Percentiles rank a stretch among this genome's conserved stretches.
These are phyloP conservation scores for Apis florea DNA, from an alignment of 1,140 invertebrate genomes.

Conservation along the genomic window DNA sequence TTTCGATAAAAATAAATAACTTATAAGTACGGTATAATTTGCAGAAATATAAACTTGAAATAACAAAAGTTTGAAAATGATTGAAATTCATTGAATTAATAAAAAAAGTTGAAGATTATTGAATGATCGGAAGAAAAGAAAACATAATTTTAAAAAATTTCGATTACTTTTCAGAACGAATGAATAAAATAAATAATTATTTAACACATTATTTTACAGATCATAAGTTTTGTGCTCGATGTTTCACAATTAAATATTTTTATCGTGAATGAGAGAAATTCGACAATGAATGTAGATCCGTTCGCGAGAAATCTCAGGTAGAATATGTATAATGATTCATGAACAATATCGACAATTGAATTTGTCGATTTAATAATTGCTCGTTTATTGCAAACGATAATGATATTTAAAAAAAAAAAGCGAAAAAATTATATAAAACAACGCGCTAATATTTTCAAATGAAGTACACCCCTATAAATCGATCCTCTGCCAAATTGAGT, in stretches of 20 bases:
- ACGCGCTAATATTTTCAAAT: constrained; percentile 12
- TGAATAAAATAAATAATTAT: neutral
- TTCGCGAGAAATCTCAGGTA: constrained; percentile 38
- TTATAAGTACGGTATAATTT: neutral
- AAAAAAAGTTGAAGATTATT: neutral
- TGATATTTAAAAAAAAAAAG: neutral
- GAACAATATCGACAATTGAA: neutral
- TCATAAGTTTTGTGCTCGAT: constrained; percentile 3
- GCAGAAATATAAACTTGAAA: constrained; percentile 19
- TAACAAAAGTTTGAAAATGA: neutral
- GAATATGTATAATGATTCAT: constrained; percentile 3
- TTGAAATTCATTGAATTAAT: neutral
- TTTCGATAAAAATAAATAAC: neutral
- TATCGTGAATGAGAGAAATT: constrained; percentile 10
- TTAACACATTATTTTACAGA: neutral
- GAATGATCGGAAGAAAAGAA: neutral
- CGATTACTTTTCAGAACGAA: neutral
- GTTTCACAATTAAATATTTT: constrained; percentile 23
- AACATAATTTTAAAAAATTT: neutral
- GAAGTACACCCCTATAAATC: neutral
- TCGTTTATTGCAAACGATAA: constrained; percentile 8
- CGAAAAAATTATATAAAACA: neutral
- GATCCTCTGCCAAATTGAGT: neutral
- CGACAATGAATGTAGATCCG: neutral
- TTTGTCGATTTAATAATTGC: neutral